Base-by-base conservation (phyloP, 1,140 invertebrate species). In the Leptinotarsa undecemlineata region DNA sequence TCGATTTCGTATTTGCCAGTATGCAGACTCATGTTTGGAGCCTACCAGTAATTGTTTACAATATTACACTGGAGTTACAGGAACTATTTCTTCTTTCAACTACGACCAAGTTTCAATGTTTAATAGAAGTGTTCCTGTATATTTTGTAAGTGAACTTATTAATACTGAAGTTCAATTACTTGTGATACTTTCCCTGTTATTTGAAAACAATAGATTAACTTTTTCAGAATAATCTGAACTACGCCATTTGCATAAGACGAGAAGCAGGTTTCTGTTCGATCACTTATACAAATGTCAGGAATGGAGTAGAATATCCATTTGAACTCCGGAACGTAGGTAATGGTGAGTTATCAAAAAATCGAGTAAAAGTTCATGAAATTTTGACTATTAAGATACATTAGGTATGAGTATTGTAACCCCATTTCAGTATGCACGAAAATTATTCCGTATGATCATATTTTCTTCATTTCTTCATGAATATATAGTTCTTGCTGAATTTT, bases 201-300 rank as follows among this genome's bases (percentile, higher is more conserved):
- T 75, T 68, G 33, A 3, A 11, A 42, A 42, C 33, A 42, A 42
- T 42, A 42, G 11, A 11, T 42, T 3, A 3, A 42, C 75, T 66
- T 73, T 88, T 89, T 62, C 83, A 93, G 92, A 94, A 94, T 81
- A 92, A 94, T 84, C 80, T 94, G 1, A 93, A 95, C 81, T 94
- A 95, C 83, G 92, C 91, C 0, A 91, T 94, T 72, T 94, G 93
- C 79, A 90, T 94, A 68, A 82, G 88, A 68, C 89, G 91, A 74
- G 86, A 87, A 62, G 77, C 87, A 6, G 89, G 88, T 20, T 88
- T 88, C 21, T 94, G 92, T 82, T 90, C 88, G 66, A 86, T 92
- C 3, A 91, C 89, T 0, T 94, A 93, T 76, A 87, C 73, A 79
- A 88, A 82, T 68, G 68, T 76, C 4, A 68, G 57, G 14, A 81